Base-by-base conservation (phyloP, 2,113 vertebrate species). In the Sapajus apella region DNA sequence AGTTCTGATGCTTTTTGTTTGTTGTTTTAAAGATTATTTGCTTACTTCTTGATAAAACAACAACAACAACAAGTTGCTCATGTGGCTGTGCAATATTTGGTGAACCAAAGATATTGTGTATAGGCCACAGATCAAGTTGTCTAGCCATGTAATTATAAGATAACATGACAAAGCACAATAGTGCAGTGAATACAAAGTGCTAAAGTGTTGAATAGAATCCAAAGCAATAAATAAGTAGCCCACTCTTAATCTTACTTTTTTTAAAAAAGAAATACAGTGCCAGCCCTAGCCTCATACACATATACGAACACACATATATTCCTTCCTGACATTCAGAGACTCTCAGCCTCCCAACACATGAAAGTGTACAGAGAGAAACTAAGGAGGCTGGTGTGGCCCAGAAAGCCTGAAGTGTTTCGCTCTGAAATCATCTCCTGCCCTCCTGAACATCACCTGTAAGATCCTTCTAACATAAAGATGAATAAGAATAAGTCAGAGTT, bases 1-100 rank as follows among this genome's bases (percentile, higher is more conserved):
- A 86, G 32, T 92, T 96, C 87, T 92, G 4, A 92, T 85, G 11
- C 35, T 77, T 96, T 61, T 64, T 25, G 3, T 82, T 96, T n/a
- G 6, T n/a, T 87, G 72, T 55, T 56, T 92, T 50, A 80, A 50
- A 92, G 70, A 90, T 86, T 94, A 9, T 21, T 92, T 58, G 12
- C 55, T 92, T 66, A 84, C 40, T 81, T 94, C 10, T 61, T 58
- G 5, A 12, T 72, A 90, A 68, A 89, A 35, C 81, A 85, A 43
- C 27, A 72, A 81, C 16, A 90, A 35, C 32, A 80, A 43, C 16
- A 84, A 81, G 64, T 52, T 86, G 12, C 32, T 85, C 37, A 83
- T n/a, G 43, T 25, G 50, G 11, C 8, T 93, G 3, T 68, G 77
- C 7, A 72, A 86, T 73, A 77, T 88, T 85, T 81, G n/a, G 20